Evolutionary conservation across 2,113 vertebrate species (phyloP), one percentile per base, ranked within the genome.

Genomic region (Aphyosemion australe): DNA sequence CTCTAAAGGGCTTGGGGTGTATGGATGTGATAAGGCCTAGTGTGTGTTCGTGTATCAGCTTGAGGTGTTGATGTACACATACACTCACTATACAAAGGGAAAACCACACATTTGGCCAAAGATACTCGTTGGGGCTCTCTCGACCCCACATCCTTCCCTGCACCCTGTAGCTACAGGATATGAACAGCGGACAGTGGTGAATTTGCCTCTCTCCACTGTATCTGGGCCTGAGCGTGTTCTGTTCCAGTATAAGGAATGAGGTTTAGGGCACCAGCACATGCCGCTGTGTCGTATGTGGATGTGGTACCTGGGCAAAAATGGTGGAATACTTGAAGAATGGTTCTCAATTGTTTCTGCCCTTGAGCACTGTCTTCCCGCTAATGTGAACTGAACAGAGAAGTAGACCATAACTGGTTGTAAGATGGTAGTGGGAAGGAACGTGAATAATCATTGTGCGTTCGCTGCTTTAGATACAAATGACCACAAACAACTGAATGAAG

Each of bases 271-370:
- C 85, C 84, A 70, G 88, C 88, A 79, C 86, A 84, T 67, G 63
- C 39, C 19, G 71, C 77, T 65, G 39, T 11, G 52, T 62, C 49
- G 49, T 64, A 60, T 42, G 18, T 74, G 68, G 12, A 32, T 72
- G 69, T 67, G 74, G 78, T 71, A 80, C 76, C 79, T 74, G 57
- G 68, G 83, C 55, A 55, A 64, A 80, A 79, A 78, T 70, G 63
- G 77, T 75, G 80, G 78, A 95, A 96, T 97, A 97, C 96, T 98
- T 99, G 96, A 98, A 98, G 92, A 95, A 95, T 93, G 92, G 94
- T 91, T 94, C 93, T 91, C 90, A 92, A 92, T 92, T 92, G 88
- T 94, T 94, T 94, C 94, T 95, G 92, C 94, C 94, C 71, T 93
- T 91, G 80, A 90, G 94, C 69, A 95, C 96, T 92, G 96, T 95